Base-by-base conservation (phyloP, 2,113 vertebrate species). In the Tetraodon nigroviridis region DNA sequence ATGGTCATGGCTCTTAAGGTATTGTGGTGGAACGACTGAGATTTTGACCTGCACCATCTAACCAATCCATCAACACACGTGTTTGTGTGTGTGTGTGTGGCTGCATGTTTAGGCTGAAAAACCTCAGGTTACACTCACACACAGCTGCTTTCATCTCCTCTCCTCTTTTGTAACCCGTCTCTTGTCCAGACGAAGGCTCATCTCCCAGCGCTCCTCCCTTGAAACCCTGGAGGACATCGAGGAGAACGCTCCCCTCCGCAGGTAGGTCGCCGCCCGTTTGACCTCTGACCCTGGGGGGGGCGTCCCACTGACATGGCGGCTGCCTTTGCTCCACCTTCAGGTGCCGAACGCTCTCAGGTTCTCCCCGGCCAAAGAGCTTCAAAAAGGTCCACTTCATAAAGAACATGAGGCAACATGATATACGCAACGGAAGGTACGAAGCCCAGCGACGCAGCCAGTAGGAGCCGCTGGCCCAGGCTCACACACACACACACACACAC, bases 351-450 rank as follows among this genome's bases (percentile, higher is more conserved):
- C 91, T 98, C 81, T 99, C 96, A 67, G 96, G 96, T 92, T 99
- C 97, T 65, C 97, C 96, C 68, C 93, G 96, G 93, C 96, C 95
- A 93, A 99, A 96, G 94, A 97, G 92, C 90, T 98, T 98, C 71
- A 99, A 98, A 92, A 99, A 99, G 91, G 91, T 99, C 85, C 96
- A 99, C 90, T 98, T 99, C 84, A 97, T 98, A 89, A 99, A 97
- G 91, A 99, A 93, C 82, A 95, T 99, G 91, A 79, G 92, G 83
- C 96, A 99, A 3, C 95, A 98, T 0, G 96, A 99, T 64, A 96
- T 92, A 57, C 93, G 92, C 59, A 98, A 94, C 0, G 96, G 97
- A 92, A 97, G 97, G 96, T 98, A 95, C 75, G 78, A 71, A 75
- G 51, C 55, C 60, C 21, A 58, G 46, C 83, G 70, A 46, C 12